A percentile compares a stretch with the other conserved stretches of the same genome.
phyloP scores from a whole-genome alignment of 1,140 invertebrate genomes.

The Papilio helenus region DNA sequence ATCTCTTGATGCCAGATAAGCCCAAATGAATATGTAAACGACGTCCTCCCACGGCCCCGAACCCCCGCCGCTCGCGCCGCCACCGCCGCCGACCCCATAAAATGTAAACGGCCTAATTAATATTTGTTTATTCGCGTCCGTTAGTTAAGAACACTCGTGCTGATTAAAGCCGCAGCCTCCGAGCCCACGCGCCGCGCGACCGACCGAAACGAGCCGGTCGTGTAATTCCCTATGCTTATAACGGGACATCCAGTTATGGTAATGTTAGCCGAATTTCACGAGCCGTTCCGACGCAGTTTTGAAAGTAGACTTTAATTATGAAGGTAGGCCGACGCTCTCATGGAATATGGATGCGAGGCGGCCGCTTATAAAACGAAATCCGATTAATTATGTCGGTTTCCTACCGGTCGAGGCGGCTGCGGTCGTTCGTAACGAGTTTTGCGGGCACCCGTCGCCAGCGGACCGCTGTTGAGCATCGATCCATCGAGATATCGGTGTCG shows the following conservation, averaged over 20 bases:
- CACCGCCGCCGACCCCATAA: conserved; percentile 60
- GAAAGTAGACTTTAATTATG: conserved; percentile 67
- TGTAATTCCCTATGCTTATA: conserved; percentile 74
- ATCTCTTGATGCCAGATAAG: conserved; percentile 71
- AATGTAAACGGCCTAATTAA: conserved; percentile 74
- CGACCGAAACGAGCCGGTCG: conserved; percentile 68
- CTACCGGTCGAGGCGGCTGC: conserved; percentile 4
- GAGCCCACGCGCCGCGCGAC: conserved; percentile 48
- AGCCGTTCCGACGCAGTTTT: conserved; percentile 55
- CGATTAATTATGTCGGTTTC: conserved; percentile 35
- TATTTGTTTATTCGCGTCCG: conserved; percentile 74
- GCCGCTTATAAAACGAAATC: conserved; percentile 28
- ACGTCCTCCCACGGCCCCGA: conserved; percentile 65
- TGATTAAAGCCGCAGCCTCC: conserved; percentile 53
- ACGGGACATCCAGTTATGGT: conserved; percentile 81
- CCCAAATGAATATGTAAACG: conserved; percentile 73
- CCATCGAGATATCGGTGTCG: conserved; percentile 50
- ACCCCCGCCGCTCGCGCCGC: not conserved
- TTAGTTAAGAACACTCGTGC: conserved; percentile 58
- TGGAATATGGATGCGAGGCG: conserved; percentile 33
- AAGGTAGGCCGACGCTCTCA: conserved; percentile 41
- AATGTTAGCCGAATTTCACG: conserved; percentile 80
- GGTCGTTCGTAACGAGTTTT: conserved; percentile 17
- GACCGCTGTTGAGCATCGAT: conserved; percentile 43
- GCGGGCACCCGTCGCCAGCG: conserved; percentile 24